Percentiles rank a stretch among this genome's conserved stretches.
Conservation (phyloP, 2,888 invertebrate species). For the Notodonta dromedarius region DNA sequence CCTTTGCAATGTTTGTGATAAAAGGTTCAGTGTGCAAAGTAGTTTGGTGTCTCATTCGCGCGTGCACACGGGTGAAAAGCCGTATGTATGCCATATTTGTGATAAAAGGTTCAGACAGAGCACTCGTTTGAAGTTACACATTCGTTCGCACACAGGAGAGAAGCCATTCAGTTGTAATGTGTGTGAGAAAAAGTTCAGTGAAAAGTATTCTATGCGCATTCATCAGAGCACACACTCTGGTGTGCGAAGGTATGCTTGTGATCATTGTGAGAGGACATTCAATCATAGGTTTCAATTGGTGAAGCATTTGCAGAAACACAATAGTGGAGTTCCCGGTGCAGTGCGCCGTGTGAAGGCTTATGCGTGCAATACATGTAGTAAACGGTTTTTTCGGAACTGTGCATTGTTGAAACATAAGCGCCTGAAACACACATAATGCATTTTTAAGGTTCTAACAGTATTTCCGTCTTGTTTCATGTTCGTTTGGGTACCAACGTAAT, state of each 20-base stretch:
- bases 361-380: too few relatives aligned
- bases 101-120: not conserved
- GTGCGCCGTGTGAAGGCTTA: too few relatives aligned
- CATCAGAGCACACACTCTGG: not conserved
- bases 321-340: too few relatives aligned
- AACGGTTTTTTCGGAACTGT: too few relatives aligned
- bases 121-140: not conserved
- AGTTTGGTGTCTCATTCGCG: not conserved
- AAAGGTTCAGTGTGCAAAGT: not conserved
- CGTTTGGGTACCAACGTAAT: too few relatives aligned
- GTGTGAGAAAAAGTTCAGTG: not conserved
- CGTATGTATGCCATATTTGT: not conserved
- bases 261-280: too few relatives aligned
- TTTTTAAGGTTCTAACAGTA: too few relatives aligned
- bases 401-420: too few relatives aligned
- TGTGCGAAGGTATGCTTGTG: not conserved
- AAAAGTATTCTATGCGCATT: not conserved
- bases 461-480: too few relatives aligned
- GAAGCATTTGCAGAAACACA: too few relatives aligned
- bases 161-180: not conserved
- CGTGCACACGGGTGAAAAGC: not conserved
- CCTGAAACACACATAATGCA: too few relatives aligned
- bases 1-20: not conserved
- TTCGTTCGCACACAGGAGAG: not conserved
- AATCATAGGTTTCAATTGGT: too few relatives aligned